phyloP scores from a whole-genome alignment of 2,888 invertebrate species.

The Aromia moschata region DNA sequence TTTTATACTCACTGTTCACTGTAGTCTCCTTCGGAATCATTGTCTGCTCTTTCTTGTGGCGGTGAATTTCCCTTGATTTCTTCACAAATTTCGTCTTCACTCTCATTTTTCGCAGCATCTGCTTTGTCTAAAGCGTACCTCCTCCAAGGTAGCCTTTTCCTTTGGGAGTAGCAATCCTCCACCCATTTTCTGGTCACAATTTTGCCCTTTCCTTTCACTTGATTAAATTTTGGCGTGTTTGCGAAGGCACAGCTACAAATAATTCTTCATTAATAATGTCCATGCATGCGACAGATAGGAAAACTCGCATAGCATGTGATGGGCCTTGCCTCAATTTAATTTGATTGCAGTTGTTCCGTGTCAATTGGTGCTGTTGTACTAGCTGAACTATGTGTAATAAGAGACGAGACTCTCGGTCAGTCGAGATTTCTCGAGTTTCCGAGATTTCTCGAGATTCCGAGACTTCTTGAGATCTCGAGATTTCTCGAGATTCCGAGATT shows the following conservation, averaged over 20 bases:
- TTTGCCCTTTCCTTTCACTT: slow-evolving; percentile 72
- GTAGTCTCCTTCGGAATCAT: slow-evolving; percentile 34
- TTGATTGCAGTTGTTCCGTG: no score
- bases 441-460: no score
- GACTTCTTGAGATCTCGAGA: no score
- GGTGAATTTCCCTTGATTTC: slow-evolving; percentile 44
- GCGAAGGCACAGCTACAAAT: slow-evolving; percentile 83
- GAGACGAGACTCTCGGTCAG: no score
- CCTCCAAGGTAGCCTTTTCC: slow-evolving; percentile 74
- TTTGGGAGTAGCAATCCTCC: slow-evolving; percentile 68
- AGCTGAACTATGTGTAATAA: no score
- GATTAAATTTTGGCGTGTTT: slow-evolving; percentile 87
- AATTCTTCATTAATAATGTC: no score
- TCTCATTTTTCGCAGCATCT: slow-evolving; percentile 61
- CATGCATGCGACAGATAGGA: neutral
- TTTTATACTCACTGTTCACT: no score
- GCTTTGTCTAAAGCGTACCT: slow-evolving; percentile 65
- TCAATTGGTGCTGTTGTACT: no score
- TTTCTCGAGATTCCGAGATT: no score
- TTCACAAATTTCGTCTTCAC: slow-evolving; percentile 67
- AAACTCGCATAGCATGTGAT: no score
- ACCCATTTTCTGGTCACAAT: slow-evolving; percentile 83
- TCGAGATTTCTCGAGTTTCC: no score
- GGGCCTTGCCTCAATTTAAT: neutral
- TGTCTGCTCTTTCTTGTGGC: slow-evolving; percentile 14